Evolutionary conservation across 2,113 vertebrate species (phyloP), one percentile per base, ranked within the genome.

Genomic region (Setophaga coronata): DNA sequence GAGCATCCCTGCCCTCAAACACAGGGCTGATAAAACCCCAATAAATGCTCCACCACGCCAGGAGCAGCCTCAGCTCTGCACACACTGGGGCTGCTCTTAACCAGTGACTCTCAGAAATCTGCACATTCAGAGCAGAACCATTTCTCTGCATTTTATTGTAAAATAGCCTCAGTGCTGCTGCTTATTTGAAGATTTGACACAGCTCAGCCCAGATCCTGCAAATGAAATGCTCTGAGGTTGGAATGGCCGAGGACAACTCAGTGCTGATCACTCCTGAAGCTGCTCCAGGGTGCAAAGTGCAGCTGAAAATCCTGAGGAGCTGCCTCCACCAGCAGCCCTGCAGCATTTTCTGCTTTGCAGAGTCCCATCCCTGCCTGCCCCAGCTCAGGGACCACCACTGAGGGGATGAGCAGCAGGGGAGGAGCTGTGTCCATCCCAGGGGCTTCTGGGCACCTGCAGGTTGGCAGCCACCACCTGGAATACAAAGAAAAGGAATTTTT

Each of bases 191-290:
- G 36, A 17, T n/a, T 31, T 16, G 45, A 53, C 17, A 1, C 2
- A 7, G 70, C 18, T 70, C 56, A 61, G 6, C 33, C 19, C 84
- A 45, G 38, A 33, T 4, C 33, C 34, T 31, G 24, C 18, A 20
- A 70, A 81, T 6, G 1, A 78, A 84, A 77, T 1, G 11, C 38
- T 47, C 70, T 66, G 0, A 1, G 29, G 26, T 14, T 7, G 33
- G 43, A 33, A 16, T 0, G 3, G 34, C 2, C 0, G 0, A 23
- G 14, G 64, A 23, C 4, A 40, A 56, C 45, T 2, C 79, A 45
- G 58, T 0, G 3, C 21, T 2, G 11, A 47, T 13, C n/a, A 3
- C 11, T 66, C 36, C 4, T 34, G n/a, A 51, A 54, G 65, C 24
- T 43, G 57, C 56, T 28, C 14, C 18, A 45, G 36, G 21, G 60